These are phyloP conservation scores for Athripsodes cinereus DNA, from an alignment of 2,888 invertebrate species.

Conservation along the genomic window DNA sequence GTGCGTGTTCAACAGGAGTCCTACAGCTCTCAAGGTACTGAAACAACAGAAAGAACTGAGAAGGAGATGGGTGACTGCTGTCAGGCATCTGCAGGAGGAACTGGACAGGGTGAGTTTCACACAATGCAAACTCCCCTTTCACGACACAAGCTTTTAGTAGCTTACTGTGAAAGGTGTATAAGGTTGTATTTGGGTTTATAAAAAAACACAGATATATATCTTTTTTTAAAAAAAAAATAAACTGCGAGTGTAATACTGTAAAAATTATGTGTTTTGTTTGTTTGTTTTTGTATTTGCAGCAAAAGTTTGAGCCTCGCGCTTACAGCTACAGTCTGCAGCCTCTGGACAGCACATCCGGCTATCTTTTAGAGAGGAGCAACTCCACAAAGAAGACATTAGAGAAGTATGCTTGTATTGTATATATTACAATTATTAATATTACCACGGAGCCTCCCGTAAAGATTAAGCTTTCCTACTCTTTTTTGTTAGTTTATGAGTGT, in stretches of 20 bases:
- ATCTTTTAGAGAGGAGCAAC: conserved; percentile 88
- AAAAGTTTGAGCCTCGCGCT: conserved; percentile 52
- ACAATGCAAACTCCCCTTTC: no score
- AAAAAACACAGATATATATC: no score
- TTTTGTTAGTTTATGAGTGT: no score
- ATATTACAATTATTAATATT: neutral
- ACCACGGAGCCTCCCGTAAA: no score
- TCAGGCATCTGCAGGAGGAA: conserved; percentile 94
- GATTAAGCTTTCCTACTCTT: no score
- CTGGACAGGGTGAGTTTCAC: conserved; percentile 68
- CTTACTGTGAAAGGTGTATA: no score
- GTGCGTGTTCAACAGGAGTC: conserved; percentile 80
- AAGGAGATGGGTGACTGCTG: conserved; percentile 81
- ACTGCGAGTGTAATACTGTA: no score
- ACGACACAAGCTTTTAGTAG: no score
- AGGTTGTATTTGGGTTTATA: no score
- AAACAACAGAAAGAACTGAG: conserved; percentile 72
- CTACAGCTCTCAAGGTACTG: conserved; percentile 72
- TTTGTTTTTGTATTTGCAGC: conserved; percentile 29
- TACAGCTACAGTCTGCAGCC: conserved; percentile 93
- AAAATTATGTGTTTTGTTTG: neutral
- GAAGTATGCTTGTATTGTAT: conserved; percentile 7
- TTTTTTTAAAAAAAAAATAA: no score
- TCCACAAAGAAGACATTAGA: conserved; percentile 84
- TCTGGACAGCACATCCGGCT: conserved; percentile 90